Base-by-base conservation (phyloP, 2,888 invertebrate genomes). In the Melanotus villosus region DNA sequence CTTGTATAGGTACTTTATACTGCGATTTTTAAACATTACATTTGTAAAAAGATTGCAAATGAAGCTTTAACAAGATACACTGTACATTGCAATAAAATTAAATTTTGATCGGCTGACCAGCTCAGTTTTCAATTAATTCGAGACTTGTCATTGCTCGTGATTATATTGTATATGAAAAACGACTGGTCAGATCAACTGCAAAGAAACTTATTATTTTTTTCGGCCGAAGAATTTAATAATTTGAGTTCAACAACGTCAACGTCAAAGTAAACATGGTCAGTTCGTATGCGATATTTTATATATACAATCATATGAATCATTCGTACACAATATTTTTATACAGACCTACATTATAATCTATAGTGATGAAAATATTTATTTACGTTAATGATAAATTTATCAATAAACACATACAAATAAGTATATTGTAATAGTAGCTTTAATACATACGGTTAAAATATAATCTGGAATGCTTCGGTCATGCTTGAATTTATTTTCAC, bases 361-460 rank as follows among this genome's bases (percentile, higher is more conserved):
- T 78, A 83, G 80, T 84, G 82, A 81, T 84, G 83, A 84, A 84
- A 84, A 84, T 84, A 84, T 83, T 76, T 76, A 72, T 73, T 80
- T 81, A 70, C 60, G 70, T 67, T 70, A 70, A 63, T 80, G 78
- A 80, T 81, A 80, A 80, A 79, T 80, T 79, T 78, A 76, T 79
- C 78, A 77, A 77, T 79, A 80, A 83, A 80, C 81, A 82, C 82
- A 83, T 79, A 79, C 76, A 82, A 83, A 83, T 79, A 77, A 81
- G 80, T 80, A 78, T 80, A 80, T 81, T 76, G 77, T 77, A 74
- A 75, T 65, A 66, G 47, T 67, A 70, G 64, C 64, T 70, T 58
- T 59, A 64, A 73, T 75, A 75, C 70, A 74, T 69, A 68, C 30
- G 50, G n/a, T 58, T 67, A 60, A 67, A 66, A 67, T 59, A 67